Evolutionary conservation across 2,113 vertebrate genomes (phyloP), one percentile per base, ranked within the genome.

Genomic region (Hipposideros armiger): DNA sequence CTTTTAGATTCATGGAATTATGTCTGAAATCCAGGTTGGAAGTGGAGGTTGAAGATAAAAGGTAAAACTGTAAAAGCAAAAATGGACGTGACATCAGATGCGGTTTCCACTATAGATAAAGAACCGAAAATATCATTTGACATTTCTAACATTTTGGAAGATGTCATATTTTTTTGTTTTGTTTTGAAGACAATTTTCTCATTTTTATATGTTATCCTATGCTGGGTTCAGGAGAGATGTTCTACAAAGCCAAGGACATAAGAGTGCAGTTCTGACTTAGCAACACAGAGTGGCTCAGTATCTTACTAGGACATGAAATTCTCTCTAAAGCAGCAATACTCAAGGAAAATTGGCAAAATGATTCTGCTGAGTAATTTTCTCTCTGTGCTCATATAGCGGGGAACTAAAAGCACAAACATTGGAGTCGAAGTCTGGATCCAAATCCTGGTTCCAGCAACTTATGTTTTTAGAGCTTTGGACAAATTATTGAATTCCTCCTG

Each of bases 11-110:
- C 28, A 91, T 85, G 56, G 5, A 80, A 93, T 92, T 78, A 52
- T 58, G 11, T 62, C 58, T 88, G 11, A 80, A 92, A 91, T 24
- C 13, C 40, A 88, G 22, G 20, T 91, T 77, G 50, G 15, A 90
- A 74, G n/a, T 36, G 60, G 40, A 10, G 24, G 20, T 76, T 85
- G 9, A 81, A 60, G 64, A 20, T 76, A 88, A 74, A 73, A 5
- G 74, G 69, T 84, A 7, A 84, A 40, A 85, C 45, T 42, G 11
- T 40, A 45, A 32, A 77, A 96, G 60, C 16, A 93, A 93, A 84
- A 56, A 72, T 47, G 22, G 3, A 60, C 62, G 4, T 87, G 67
- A 36, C 47, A n/a, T 72, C 28, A 36, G 30, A 84, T 70, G 32
- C 77, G 3, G 10, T 81, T 84, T 92, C 62, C 47, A 52, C 6